Evolutionary conservation across 1,140 invertebrate species (phyloP).

Genomic region (Chelonus insularis): DNA sequence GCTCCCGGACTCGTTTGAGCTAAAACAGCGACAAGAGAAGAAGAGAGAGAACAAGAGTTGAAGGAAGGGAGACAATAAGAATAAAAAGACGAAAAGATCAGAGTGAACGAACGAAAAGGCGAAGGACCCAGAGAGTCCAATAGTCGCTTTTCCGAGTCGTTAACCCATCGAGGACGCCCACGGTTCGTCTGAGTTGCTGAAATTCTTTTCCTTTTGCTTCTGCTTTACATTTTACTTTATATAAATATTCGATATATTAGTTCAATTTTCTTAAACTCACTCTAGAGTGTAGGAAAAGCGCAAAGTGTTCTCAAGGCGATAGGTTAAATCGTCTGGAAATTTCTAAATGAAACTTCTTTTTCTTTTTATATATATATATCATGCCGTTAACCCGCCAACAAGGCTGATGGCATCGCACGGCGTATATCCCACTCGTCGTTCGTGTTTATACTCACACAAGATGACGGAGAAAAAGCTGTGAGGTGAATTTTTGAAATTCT

Average conservation of each 20-base stretch:
- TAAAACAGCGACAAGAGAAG: background rate
- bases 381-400: slow-evolving; percentile 6
- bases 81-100: slow-evolving; percentile 9
- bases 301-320: background rate
- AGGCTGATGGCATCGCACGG: slow-evolving; percentile 3
- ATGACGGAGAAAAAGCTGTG: background rate
- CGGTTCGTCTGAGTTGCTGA: slow-evolving; percentile 26
- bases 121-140: slow-evolving; percentile 32
- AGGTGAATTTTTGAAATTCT: too few species aligned
- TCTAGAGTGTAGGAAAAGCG: background rate
- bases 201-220: slow-evolving; percentile 8
- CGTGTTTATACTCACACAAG: too few species aligned
- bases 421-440: too few species aligned
- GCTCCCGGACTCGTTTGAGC: too few species aligned
- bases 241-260: slow-evolving; percentile 16
- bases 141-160: slow-evolving; percentile 37
- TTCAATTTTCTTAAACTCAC: slow-evolving; percentile 3
- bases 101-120: slow-evolving; percentile 29
- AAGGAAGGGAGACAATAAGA: slow-evolving; percentile 14
- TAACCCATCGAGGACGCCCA: slow-evolving; percentile 34
- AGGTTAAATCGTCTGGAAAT: slow-evolving; percentile 15
- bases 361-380: slow-evolving; percentile 9
- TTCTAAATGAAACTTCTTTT: background rate
- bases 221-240: slow-evolving; percentile 7
- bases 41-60: background rate